These are phyloP conservation scores for Hydrophis major DNA, from an alignment of 2,797 vertebrate genomes.

Conservation along the genomic window DNA sequence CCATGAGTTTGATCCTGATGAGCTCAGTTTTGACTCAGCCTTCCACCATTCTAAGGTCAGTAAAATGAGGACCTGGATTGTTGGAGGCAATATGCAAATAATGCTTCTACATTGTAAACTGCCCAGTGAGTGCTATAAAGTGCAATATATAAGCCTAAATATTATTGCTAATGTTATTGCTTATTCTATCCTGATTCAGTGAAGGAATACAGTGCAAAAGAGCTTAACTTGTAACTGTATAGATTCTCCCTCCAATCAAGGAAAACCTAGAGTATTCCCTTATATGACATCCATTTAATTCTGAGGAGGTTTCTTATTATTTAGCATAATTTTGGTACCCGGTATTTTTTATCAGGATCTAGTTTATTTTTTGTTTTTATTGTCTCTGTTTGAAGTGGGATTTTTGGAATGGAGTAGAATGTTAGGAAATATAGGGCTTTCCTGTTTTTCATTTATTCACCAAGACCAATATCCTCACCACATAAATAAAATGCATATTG, in stretches of 20 bases:
- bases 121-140: background rate
- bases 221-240: background rate
- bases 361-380: background rate
- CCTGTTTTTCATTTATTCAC: background rate
- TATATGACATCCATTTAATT: background rate
- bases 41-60: background rate
- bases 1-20: no score
- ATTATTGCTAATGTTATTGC: background rate
- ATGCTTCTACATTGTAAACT: background rate
- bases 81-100: background rate
- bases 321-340: background rate
- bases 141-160: background rate
- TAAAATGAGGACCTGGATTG: background rate
- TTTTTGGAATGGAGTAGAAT: background rate
- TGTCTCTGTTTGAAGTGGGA: background rate
- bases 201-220: background rate
- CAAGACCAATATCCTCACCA: background rate
- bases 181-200: background rate
- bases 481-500: background rate
- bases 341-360: background rate
- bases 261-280: background rate
- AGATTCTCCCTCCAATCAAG: background rate
- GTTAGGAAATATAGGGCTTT: background rate
- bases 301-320: background rate
- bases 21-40: no score